Conservation (phyloP, 2,797 vertebrate genomes). For the Spinibarbus caldwelli region DNA sequence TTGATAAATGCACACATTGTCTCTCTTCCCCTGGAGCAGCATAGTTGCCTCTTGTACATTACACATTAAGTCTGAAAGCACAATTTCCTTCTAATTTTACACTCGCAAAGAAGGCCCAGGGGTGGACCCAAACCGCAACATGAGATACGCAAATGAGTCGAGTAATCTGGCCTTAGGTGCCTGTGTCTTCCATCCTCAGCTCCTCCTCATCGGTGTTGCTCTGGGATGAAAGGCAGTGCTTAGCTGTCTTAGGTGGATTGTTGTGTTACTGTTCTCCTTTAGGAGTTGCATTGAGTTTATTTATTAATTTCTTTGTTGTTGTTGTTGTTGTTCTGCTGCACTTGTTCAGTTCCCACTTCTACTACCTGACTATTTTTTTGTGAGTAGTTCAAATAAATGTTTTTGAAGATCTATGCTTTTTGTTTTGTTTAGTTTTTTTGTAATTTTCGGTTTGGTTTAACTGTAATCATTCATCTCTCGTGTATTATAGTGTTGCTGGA, state of each 20-base stretch:
- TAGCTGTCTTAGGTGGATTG: slow-evolving; percentile 27
- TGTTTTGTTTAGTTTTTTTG: background rate
- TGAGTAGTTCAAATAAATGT: background rate
- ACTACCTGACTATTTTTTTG: slow-evolving; percentile 14
- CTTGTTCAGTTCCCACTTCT: slow-evolving; percentile 40
- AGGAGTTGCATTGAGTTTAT: slow-evolving; percentile 19
- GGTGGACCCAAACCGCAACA: slow-evolving; percentile 31
- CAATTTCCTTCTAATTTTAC: slow-evolving; percentile 40
- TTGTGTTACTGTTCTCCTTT: background rate
- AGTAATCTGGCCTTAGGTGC: slow-evolving; percentile 27
- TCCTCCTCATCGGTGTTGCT: slow-evolving; percentile 42
- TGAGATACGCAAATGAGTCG: slow-evolving; percentile 24
- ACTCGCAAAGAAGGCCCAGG: slow-evolving; percentile 19
- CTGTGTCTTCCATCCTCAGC: slow-evolving; percentile 34
- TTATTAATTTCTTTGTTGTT: background rate
- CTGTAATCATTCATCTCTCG: slow-evolving; percentile 11
- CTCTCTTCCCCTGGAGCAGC: slow-evolving; percentile 23
- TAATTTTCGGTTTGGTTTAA: slow-evolving; percentile 10
- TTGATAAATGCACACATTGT: slow-evolving; percentile 21
- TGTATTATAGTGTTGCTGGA: slow-evolving; percentile 82
- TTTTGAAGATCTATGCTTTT: background rate
- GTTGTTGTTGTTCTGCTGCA: background rate
- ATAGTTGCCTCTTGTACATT: slow-evolving; percentile 34
- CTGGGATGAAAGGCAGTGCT: slow-evolving; percentile 28
- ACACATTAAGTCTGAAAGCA: slow-evolving; percentile 32